Evolutionary conservation across 2,888 invertebrate species (phyloP).

Genomic region (Hypena proboscidalis): DNA sequence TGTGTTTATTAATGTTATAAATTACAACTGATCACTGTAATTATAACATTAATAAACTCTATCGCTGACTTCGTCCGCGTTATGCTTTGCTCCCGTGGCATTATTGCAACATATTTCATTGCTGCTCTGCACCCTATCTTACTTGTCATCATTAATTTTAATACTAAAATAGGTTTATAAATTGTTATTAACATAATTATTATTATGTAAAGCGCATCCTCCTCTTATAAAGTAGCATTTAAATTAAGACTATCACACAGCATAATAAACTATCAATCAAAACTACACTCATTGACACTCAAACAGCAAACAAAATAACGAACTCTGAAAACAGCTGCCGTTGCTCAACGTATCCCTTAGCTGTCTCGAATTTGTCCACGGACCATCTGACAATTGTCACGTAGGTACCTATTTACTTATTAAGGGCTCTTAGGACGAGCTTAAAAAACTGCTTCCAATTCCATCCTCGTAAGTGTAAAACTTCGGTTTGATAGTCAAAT

Average conservation of each 20-base stretch:
- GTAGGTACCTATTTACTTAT: conserved; percentile 42
- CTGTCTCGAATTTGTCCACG: conserved; percentile 38
- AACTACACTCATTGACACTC: conserved; percentile 8
- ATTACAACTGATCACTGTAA: too few species aligned
- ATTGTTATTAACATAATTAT: too few species aligned
- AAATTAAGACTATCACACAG: background rate
- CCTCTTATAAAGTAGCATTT: background rate
- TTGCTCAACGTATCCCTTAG: conserved; percentile 23
- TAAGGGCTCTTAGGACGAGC: conserved; percentile 24
- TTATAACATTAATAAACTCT: too few species aligned
- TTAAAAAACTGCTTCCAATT: conserved; percentile 33
- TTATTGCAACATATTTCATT: too few species aligned
- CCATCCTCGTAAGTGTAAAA: conserved; percentile 15
- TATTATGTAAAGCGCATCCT: too few species aligned
- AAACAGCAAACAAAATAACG: conserved; percentile 22
- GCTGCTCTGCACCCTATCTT: too few species aligned
- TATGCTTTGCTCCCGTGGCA: too few species aligned
- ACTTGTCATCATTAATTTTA: too few species aligned
- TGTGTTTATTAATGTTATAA: too few species aligned
- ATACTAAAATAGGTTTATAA: too few species aligned
- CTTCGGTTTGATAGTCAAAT: conserved; percentile 35
- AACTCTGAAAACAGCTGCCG: conserved; percentile 20
- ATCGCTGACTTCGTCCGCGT: too few species aligned
- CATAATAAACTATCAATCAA: conserved; percentile 6
- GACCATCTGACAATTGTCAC: conserved; percentile 36